Evolutionary conservation across 2,888 invertebrate species (phyloP).

Genomic region (Amphipoea oculea): DNA sequence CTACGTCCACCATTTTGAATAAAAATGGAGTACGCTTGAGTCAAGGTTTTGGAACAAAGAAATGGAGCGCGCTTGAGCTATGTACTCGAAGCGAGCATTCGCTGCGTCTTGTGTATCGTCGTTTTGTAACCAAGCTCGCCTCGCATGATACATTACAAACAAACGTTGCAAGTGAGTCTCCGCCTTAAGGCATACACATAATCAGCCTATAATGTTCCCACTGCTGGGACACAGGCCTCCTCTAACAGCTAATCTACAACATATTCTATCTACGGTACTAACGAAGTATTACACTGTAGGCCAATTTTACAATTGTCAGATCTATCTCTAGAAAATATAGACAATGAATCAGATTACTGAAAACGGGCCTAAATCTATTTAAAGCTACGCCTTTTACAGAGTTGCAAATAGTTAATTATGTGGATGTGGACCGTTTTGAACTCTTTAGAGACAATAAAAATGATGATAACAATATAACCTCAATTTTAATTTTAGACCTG

Average conservation of each 20-base stretch:
- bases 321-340: constrained; percentile 5
- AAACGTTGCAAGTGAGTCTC: too few relatives aligned
- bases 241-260: neutral
- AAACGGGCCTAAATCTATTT: neutral
- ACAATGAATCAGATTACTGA: neutral
- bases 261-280: neutral
- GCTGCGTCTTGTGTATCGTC: too few relatives aligned
- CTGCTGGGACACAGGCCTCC: too few relatives aligned
- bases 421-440: neutral
- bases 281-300: neutral
- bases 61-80: too few relatives aligned
- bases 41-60: too few relatives aligned
- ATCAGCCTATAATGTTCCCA: too few relatives aligned
- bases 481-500: neutral
- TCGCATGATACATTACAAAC: too few relatives aligned
- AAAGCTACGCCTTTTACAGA: neutral
- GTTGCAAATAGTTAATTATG: neutral
- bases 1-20: too few relatives aligned
- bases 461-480: neutral
- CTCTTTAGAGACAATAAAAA: neutral
- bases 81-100: too few relatives aligned
- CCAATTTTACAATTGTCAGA: neutral
- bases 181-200: too few relatives aligned
- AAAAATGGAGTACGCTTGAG: too few relatives aligned
- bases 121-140: too few relatives aligned